Evolutionary conservation across 2,888 invertebrate genomes (phyloP).

Genomic region (Coleophora flavipennella): DNA sequence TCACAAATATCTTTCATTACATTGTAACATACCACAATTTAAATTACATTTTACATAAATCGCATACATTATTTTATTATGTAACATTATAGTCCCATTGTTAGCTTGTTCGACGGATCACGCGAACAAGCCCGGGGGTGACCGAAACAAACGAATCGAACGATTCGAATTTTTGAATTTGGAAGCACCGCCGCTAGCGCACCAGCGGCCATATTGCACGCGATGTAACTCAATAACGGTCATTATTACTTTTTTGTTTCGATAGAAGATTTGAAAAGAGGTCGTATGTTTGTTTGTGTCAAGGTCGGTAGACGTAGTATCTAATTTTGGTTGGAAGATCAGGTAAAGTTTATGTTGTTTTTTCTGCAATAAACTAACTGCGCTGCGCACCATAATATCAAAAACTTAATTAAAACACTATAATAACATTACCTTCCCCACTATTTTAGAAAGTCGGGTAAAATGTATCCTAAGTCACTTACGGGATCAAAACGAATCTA

Average conservation of each 20-base stretch:
- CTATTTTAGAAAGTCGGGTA: too few relatives aligned
- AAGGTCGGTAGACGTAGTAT: conserved; percentile 3
- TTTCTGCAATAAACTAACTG: too few relatives aligned
- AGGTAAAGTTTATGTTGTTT: too few relatives aligned
- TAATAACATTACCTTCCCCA: too few relatives aligned
- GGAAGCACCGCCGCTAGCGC: conserved; percentile 43
- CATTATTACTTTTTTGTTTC: conserved; percentile 18
- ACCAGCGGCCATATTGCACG: conserved; percentile 53
- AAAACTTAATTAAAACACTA: too few relatives aligned
- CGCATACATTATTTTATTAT: conserved; percentile 30
- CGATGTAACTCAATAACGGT: conserved; percentile 26
- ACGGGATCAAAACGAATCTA: too few relatives aligned
- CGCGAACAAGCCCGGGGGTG: conserved; percentile 34
- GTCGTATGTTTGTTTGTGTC: conserved; percentile 2
- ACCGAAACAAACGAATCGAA: conserved; percentile 16
- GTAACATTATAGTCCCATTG: too few relatives aligned
- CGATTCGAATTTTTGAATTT: conserved; percentile 35
- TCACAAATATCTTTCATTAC: too few relatives aligned
- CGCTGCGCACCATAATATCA: too few relatives aligned
- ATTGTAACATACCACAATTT: too few relatives aligned
- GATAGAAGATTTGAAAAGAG: conserved; percentile 2
- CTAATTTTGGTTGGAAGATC: background rate
- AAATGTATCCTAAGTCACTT: too few relatives aligned
- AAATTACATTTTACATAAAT: conserved; percentile 5
- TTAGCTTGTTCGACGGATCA: conserved; percentile 26